phyloP scores from a whole-genome alignment of 2,113 vertebrate genomes.

The Orientallactaga bullata region DNA sequence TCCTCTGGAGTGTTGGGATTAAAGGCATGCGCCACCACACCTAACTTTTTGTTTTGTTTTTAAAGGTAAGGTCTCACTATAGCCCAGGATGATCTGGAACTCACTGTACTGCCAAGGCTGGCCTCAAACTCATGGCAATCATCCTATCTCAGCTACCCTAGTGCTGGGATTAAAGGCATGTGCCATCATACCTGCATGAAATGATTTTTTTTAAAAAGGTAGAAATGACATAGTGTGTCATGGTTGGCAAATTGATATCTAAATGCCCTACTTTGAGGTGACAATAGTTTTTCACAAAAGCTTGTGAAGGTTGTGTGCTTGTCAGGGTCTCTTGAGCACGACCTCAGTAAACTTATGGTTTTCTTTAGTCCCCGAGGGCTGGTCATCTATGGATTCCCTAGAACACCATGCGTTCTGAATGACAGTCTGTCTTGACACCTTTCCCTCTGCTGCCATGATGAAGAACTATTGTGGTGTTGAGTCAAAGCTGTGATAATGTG shows the following conservation, averaged over 20 bases:
- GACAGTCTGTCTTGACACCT: neutral
- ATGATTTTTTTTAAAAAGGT: neutral
- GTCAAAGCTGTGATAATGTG: constrained; percentile 14
- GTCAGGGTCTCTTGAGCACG: neutral
- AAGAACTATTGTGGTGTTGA: neutral
- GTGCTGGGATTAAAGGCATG: no score
- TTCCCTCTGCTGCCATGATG: neutral
- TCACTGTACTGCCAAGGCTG: no score
- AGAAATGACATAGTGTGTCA: neutral
- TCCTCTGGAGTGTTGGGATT: no score
- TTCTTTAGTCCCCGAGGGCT: neutral
- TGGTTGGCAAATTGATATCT: neutral
- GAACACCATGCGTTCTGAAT: constrained; percentile 19
- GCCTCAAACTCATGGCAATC: no score
- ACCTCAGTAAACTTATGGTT: neutral
- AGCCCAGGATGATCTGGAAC: no score
- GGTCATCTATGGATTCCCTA: constrained; percentile 10
- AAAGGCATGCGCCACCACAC: no score
- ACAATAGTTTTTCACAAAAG: constrained; percentile 22
- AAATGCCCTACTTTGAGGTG: neutral
- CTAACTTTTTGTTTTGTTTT: no score
- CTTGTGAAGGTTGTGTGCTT: neutral
- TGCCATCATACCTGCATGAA: no score
- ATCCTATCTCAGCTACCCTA: no score
- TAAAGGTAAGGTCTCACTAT: no score